Evolutionary conservation across 2,113 vertebrate species (phyloP).

Genomic region (Phylloscopus trochiloides): DNA sequence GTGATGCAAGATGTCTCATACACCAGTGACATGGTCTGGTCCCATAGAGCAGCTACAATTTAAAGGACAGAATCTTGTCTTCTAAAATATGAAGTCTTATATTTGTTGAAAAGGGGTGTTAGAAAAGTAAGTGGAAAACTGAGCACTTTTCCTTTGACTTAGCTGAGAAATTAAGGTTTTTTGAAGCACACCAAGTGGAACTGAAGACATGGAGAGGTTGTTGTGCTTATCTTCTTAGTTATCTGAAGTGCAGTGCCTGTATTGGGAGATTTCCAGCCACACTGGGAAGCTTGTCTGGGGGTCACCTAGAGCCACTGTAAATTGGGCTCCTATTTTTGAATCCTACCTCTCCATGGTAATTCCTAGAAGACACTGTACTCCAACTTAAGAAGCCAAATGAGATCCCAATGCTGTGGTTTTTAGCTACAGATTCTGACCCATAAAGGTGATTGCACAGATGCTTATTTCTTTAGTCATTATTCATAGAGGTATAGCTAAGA

Average conservation of each 20-base stretch:
- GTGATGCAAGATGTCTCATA: background rate
- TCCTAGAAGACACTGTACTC: background rate
- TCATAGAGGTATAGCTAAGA: background rate
- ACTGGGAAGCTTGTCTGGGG: background rate
- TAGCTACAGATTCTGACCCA: background rate
- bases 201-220: background rate
- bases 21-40: background rate
- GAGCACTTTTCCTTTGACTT: background rate
- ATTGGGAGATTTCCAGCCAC: background rate
- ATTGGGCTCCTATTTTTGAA: background rate
- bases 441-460: background rate
- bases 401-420: background rate
- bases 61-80: background rate
- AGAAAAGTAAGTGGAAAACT: background rate
- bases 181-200: background rate
- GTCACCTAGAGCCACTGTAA: background rate
- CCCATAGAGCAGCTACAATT: background rate
- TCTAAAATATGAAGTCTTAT: background rate
- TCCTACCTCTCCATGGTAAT: background rate
- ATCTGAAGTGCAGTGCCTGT: background rate
- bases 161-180: background rate
- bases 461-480: background rate
- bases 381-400: background rate
- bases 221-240: background rate
- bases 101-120: background rate